phyloP scores from a whole-genome alignment of 2,797 vertebrate genomes.

The Okamejei kenojei region DNA sequence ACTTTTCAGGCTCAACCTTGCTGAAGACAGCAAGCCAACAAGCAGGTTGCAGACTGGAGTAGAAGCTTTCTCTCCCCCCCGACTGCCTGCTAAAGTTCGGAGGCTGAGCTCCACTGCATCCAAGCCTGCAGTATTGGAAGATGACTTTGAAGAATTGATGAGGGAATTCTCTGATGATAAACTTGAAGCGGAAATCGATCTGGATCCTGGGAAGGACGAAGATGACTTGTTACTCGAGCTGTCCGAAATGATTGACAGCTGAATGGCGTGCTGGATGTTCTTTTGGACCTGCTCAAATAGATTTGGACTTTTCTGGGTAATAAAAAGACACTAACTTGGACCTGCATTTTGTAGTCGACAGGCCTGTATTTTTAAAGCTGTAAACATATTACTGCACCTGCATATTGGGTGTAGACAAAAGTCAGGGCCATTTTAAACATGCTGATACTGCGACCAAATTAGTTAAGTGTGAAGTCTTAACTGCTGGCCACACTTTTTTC shows the following conservation, averaged over 20 bases:
- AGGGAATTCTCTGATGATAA: constrained; percentile 85
- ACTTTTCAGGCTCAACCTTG: constrained; percentile 46
- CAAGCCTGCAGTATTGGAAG: constrained; percentile 55
- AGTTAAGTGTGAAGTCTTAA: not conserved
- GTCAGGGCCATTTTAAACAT: not conserved
- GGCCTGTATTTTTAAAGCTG: constrained; percentile 18
- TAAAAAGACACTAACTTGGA: not conserved
- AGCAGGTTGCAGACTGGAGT: constrained; percentile 41
- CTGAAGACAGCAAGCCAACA: constrained; percentile 44
- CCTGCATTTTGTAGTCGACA: not conserved
- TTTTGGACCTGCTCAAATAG: not conserved
- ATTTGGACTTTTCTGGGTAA: not conserved
- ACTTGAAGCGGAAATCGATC: constrained; percentile 73
- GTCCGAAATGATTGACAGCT: constrained; percentile 74
- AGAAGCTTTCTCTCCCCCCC: constrained; percentile 51
- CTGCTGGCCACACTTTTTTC: not conserved
- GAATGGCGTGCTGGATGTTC: constrained; percentile 45
- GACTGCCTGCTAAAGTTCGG: constrained; percentile 53
- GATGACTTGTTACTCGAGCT: constrained; percentile 76
- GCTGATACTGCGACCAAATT: not conserved
- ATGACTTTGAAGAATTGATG: constrained; percentile 86
- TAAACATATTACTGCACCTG: no score
- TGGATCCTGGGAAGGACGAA: constrained; percentile 78
- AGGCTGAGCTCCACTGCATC: constrained; percentile 55
- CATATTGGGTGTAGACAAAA: not conserved